Percentiles rank a stretch among this genome's conserved stretches.
phyloP scores from a whole-genome alignment of 2,113 vertebrate species.

The Pogona vitticeps region DNA sequence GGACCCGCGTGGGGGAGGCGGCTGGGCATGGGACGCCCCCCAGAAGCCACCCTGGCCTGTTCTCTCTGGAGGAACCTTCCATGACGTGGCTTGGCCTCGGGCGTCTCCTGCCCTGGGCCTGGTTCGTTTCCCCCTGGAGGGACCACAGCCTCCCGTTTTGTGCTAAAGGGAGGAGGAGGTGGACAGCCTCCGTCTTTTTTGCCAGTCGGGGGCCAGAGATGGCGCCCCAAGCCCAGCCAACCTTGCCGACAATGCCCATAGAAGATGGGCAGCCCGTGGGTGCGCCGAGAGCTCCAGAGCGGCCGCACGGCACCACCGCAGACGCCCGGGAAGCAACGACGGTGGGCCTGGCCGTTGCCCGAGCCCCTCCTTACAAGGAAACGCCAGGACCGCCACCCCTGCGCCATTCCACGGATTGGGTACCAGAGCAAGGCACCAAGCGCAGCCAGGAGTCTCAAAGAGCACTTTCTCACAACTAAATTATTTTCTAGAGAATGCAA shows the following conservation, averaged over 20 bases:
- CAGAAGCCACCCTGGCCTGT: background rate
- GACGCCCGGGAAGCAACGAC: no score
- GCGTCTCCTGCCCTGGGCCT: background rate
- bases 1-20: background rate
- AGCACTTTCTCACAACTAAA: constrained; percentile 65
- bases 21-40: background rate
- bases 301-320: no score
- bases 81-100: no score
- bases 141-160: background rate
- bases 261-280: background rate
- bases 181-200: background rate
- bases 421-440: background rate
- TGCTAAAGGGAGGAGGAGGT: background rate
- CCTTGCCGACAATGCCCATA: background rate
- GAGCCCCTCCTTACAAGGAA: background rate
- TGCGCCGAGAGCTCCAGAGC: background rate
- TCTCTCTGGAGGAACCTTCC: background rate
- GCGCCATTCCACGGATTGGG: background rate
- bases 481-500: constrained; percentile 56
- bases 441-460: background rate
- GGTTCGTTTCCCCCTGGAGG: background rate
- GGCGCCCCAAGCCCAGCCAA: background rate
- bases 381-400: background rate
- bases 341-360: background rate
- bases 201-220: background rate